Conservation (phyloP, 2,888 invertebrate species). For the Harpalus rubripes region DNA sequence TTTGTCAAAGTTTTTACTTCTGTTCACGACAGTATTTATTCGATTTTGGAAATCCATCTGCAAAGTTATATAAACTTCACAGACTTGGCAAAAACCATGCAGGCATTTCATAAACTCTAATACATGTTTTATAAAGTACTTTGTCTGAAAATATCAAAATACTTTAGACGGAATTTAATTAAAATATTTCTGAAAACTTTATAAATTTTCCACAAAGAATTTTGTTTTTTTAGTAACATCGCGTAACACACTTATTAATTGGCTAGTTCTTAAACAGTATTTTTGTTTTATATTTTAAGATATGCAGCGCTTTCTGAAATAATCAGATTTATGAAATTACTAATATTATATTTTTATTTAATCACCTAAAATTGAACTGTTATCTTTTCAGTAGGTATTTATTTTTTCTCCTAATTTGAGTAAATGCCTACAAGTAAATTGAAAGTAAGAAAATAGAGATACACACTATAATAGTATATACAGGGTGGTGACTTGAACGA, state of each 20-base stretch:
- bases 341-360: too few species aligned
- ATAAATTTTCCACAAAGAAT: not conserved
- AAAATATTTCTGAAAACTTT: not conserved
- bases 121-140: not conserved
- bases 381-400: too few species aligned
- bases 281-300: too few species aligned
- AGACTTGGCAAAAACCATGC: not conserved
- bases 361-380: too few species aligned
- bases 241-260: not conserved
- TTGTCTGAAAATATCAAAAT: not conserved
- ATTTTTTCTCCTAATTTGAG: too few species aligned
- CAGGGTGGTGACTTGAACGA: too few species aligned
- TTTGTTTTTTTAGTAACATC: not conserved
- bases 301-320: too few species aligned
- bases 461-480: too few species aligned
- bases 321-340: too few species aligned
- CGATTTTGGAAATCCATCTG: conserved; percentile 13
- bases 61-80: conserved; percentile 11
- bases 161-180: not conserved
- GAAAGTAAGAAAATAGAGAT: too few species aligned
- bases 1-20: conserved; percentile 48
- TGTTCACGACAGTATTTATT: conserved; percentile 37
- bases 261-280: too few species aligned
- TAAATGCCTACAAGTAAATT: too few species aligned
- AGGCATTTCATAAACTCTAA: not conserved